Conservation (phyloP, 2,888 invertebrate species). For the Cheilosia vernalis region DNA sequence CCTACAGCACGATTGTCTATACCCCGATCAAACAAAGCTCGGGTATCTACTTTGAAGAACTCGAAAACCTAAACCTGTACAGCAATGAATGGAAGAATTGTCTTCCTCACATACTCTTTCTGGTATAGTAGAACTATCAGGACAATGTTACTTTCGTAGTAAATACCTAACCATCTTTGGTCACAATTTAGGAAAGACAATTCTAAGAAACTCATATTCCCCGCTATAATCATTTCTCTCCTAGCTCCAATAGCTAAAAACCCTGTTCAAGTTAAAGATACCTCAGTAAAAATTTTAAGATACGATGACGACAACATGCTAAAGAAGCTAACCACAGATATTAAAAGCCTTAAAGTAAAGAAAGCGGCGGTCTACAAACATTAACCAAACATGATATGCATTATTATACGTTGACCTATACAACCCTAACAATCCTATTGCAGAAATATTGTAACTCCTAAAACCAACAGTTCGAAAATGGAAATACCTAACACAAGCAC, state of each 20-base stretch:
- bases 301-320: neutral
- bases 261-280: neutral
- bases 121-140: neutral
- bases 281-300: too few relatives aligned
- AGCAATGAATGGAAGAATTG: too few relatives aligned
- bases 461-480: too few relatives aligned
- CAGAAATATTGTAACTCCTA: too few relatives aligned
- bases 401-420: neutral
- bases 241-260: neutral
- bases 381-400: neutral
- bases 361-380: neutral
- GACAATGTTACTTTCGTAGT: neutral
- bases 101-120: neutral
- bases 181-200: neutral
- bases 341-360: neutral
- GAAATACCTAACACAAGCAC: too few relatives aligned
- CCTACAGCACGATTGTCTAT: too few relatives aligned
- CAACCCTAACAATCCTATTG: neutral
- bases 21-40: too few relatives aligned
- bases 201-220: too few relatives aligned
- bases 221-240: neutral
- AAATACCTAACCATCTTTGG: neutral
- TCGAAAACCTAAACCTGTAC: too few relatives aligned
- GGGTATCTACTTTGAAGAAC: too few relatives aligned
- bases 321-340: neutral